Conservation (phyloP, 1,140 invertebrate species). For the Pantala flavescens region DNA sequence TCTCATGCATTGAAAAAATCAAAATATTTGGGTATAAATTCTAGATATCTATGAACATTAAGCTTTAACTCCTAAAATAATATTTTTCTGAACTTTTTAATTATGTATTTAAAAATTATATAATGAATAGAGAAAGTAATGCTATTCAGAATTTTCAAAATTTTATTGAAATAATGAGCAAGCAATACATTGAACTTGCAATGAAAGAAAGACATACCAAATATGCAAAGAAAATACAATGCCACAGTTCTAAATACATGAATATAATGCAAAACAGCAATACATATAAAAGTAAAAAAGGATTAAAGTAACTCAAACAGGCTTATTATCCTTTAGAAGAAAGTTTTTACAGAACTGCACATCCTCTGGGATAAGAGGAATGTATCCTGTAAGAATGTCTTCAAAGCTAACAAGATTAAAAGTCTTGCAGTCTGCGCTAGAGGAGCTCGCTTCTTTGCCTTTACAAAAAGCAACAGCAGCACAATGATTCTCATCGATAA, state of each 20-base stretch:
- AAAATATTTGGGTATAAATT: too few species aligned
- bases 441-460: constrained; percentile 15
- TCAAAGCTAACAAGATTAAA: neutral
- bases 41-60: too few species aligned
- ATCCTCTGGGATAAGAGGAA: neutral
- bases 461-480: constrained; percentile 49
- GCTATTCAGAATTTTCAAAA: neutral
- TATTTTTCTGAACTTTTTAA: neutral
- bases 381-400: neutral
- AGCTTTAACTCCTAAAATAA: too few species aligned
- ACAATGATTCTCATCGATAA: constrained; percentile 69
- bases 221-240: neutral
- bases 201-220: neutral
- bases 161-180: constrained; percentile 16
- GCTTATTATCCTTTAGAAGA: constrained; percentile 3
- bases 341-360: neutral
- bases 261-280: neutral
- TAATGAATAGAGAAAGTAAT: too few species aligned
- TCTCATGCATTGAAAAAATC: too few species aligned
- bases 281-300: too few species aligned
- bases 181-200: neutral
- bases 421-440: neutral
- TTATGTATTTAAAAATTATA: neutral
- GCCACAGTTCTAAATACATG: neutral
- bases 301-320: neutral